Conservation (phyloP, 1,140 invertebrate species). For the Drosophila pandora region DNA sequence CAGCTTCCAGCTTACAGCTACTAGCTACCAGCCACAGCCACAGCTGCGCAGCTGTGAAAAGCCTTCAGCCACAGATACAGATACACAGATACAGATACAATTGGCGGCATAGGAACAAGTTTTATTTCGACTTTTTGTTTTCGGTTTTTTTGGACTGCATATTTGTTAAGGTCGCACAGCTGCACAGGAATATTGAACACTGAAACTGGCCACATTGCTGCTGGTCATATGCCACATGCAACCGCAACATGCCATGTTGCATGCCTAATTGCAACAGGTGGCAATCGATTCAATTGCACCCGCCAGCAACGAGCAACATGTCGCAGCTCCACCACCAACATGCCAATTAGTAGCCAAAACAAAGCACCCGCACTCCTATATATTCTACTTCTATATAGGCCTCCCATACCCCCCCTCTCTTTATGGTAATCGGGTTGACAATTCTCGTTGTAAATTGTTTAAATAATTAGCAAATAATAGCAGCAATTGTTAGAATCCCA, state of each 20-base stretch:
- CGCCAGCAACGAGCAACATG: conserved; percentile 38
- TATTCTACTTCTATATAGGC: background rate
- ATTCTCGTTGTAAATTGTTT: conserved; percentile 52
- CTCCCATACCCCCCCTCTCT: background rate
- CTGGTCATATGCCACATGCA: conserved; percentile 71
- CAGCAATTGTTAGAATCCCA: conserved; percentile 52
- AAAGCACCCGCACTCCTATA: conserved; percentile 14
- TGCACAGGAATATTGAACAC: conserved; percentile 39
- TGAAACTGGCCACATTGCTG: conserved; percentile 63
- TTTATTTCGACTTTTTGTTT: conserved; percentile 20
- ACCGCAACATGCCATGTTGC: conserved; percentile 78
- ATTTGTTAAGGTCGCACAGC: conserved; percentile 82
- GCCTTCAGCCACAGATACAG: conserved; percentile 54
- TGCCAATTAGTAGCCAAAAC: conserved; percentile 40
- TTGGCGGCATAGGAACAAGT: conserved; percentile 60
- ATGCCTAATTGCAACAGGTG: conserved; percentile 82
- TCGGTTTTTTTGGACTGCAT: conserved; percentile 49
- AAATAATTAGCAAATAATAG: conserved; percentile 63
- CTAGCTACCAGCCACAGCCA: conserved; percentile 15
- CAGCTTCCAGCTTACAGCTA: conserved; percentile 17
- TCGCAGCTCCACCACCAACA: conserved; percentile 44
- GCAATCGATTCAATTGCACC: conserved; percentile 57
- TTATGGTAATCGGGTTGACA: conserved; percentile 41
- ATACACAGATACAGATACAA: conserved; percentile 28
- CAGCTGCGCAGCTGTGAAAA: conserved; percentile 27